phyloP scores from a whole-genome alignment of 2,797 vertebrate genomes.

The Danio aesculapii region DNA sequence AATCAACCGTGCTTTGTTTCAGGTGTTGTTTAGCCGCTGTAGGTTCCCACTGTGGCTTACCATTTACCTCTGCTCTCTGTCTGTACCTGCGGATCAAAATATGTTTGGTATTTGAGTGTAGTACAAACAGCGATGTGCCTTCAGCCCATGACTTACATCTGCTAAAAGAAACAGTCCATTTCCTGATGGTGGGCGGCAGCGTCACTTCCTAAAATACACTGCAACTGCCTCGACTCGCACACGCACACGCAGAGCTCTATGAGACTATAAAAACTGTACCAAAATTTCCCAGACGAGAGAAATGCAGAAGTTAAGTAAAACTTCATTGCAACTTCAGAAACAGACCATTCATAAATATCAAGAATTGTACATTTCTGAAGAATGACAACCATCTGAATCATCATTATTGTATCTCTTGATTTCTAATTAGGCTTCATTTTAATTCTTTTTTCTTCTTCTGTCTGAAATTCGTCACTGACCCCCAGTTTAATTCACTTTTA shows the following conservation, averaged over 20 bases:
- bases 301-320: conserved; percentile 24
- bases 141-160: conserved; percentile 52
- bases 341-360: neutral
- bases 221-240: conserved; percentile 30
- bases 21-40: no score
- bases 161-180: conserved; percentile 79
- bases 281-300: conserved; percentile 27
- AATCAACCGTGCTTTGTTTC: neutral
- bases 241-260: conserved; percentile 25
- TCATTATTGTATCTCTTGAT: neutral
- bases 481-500: no score
- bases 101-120: neutral
- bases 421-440: neutral
- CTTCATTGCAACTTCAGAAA: neutral
- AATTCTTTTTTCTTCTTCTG: no score
- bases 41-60: neutral
- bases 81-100: neutral
- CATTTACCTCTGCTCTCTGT: neutral
- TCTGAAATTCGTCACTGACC: no score
- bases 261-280: conserved; percentile 31
- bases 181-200: conserved; percentile 78
- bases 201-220: conserved; percentile 80
- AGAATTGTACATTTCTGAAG: neutral
- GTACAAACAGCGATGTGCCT: neutral
- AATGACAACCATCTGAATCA: neutral